phyloP scores from a whole-genome alignment of 2,113 vertebrate genomes.

The Xenopus laevis region DNA sequence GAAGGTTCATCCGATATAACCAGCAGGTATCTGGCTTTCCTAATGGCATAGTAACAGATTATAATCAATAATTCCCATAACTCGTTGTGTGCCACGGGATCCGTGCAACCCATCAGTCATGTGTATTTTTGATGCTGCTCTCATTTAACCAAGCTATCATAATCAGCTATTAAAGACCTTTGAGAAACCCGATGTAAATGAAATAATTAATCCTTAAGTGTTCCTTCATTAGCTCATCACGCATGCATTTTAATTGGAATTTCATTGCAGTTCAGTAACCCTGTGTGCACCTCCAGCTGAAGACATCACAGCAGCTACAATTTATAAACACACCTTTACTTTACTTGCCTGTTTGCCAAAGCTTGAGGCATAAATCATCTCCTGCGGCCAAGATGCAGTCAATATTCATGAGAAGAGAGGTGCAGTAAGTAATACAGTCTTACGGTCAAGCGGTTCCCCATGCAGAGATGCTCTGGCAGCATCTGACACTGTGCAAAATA shows the following conservation, averaged over 20 bases:
- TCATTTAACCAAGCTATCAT: background rate
- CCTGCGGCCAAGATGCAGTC: constrained; percentile 7
- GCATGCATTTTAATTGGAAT: background rate
- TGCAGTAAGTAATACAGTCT: background rate
- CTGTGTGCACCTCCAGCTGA: background rate
- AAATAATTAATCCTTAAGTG: background rate
- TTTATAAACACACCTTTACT: background rate
- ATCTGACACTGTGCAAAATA: background rate
- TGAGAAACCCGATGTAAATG: no score
- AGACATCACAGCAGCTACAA: background rate
- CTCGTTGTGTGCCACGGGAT: background rate
- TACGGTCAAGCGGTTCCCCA: background rate
- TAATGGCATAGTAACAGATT: background rate
- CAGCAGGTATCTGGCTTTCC: background rate
- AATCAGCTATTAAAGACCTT: no score
- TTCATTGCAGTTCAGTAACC: background rate
- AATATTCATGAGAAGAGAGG: background rate
- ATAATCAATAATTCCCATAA: background rate
- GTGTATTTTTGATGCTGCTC: background rate
- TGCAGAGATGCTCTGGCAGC: constrained; percentile 7
- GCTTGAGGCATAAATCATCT: background rate
- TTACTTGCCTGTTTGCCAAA: background rate
- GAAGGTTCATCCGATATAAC: background rate
- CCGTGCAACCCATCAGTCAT: background rate
- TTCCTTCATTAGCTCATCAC: background rate